Percentiles rank a stretch among this genome's conserved stretches.
Conservation (phyloP, 2,797 vertebrate species). For the Esox masquinongy region DNA sequence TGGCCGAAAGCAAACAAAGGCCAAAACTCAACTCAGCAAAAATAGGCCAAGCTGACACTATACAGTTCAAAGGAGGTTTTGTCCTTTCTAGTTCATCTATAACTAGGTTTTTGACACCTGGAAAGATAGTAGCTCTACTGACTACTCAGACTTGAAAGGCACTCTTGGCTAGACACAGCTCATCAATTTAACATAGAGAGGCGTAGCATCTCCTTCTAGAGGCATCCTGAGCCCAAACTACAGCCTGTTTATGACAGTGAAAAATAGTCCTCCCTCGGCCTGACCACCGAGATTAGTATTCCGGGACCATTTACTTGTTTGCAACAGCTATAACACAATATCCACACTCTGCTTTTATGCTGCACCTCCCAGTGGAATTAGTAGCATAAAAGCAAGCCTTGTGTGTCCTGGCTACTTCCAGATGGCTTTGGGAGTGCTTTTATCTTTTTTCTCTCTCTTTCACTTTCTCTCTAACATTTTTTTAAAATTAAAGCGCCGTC, state of each 20-base stretch:
- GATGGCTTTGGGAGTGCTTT: constrained; percentile 80
- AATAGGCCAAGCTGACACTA: constrained; percentile 69
- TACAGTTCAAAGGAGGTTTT: constrained; percentile 58
- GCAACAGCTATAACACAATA: constrained; percentile 81
- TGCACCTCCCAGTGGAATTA: constrained; percentile 79
- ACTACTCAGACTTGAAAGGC: constrained; percentile 27
- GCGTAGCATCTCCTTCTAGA: constrained; percentile 29
- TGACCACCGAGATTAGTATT: constrained; percentile 74
- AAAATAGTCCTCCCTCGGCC: constrained; percentile 54
- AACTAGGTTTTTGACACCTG: constrained; percentile 3
- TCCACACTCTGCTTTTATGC: constrained; percentile 78
- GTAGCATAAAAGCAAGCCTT: constrained; percentile 79
- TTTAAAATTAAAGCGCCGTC: constrained; percentile 77
- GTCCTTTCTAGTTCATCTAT: constrained; percentile 37
- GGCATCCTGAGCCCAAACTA: constrained; percentile 32
- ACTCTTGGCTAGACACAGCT: constrained; percentile 24
- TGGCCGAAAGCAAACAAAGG: constrained; percentile 62
- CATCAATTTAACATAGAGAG: constrained; percentile 46
- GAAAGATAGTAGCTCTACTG: neutral
- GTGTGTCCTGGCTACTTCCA: constrained; percentile 82
- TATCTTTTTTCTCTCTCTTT: constrained; percentile 58
- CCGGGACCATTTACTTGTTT: constrained; percentile 74
- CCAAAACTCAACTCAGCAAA: constrained; percentile 68
- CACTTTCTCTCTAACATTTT: constrained; percentile 37
- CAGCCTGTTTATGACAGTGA: constrained; percentile 59